Percentiles rank a stretch among this genome's conserved stretches.
Evolutionary conservation across 1,140 invertebrate genomes (phyloP).

Genomic region (Berghia stephanieae): DNA sequence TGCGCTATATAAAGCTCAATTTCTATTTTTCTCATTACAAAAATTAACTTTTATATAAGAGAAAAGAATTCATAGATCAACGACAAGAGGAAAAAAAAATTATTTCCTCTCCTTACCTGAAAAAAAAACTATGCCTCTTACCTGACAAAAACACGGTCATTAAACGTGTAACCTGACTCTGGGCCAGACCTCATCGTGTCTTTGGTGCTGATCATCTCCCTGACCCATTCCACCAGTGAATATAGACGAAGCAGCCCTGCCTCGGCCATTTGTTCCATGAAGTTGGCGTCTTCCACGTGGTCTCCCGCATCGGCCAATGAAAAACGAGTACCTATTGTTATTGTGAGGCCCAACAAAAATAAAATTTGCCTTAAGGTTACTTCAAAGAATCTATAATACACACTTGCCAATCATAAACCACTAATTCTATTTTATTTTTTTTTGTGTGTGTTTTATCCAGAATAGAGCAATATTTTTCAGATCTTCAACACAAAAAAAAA

Average conservation of each 20-base stretch:
- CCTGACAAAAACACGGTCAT: slow-evolving; percentile 88
- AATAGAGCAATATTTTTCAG: no score
- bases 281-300: slow-evolving; percentile 98
- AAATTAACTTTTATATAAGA: neutral
- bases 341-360: neutral
- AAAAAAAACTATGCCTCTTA: slow-evolving; percentile 29
- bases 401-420: neutral
- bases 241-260: slow-evolving; percentile 93
- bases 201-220: slow-evolving; percentile 81
- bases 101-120: no score
- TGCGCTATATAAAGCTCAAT: no score
- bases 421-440: no score
- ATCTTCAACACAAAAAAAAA: no score
- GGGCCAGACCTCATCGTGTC: slow-evolving; percentile 73
- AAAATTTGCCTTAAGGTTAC: neutral
- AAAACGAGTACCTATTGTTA: slow-evolving; percentile 77
- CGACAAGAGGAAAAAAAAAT: neutral
- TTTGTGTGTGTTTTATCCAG: no score
- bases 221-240: slow-evolving; percentile 87
- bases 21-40: neutral
- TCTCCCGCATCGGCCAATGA: slow-evolving; percentile 97
- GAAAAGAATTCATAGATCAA: neutral
- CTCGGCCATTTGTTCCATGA: slow-evolving; percentile 93
- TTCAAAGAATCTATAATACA: neutral
- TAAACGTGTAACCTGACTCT: slow-evolving; percentile 74